Base-by-base conservation (phyloP, 2,113 vertebrate genomes). In the Hemichromis elongatus region DNA sequence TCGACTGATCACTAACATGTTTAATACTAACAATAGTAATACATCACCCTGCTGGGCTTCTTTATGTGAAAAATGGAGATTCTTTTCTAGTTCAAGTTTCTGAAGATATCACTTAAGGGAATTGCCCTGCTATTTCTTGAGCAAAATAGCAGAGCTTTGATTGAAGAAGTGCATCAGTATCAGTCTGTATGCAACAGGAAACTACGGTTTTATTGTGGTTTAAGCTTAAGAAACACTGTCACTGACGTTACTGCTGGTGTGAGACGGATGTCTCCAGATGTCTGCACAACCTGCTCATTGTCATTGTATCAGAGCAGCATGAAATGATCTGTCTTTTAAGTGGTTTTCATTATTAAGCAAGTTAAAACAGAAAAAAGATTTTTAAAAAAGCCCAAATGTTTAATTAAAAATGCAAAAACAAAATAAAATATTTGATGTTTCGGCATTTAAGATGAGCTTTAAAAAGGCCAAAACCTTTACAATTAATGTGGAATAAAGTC, bases 181-280 rank as follows among this genome's bases (percentile, higher is more conserved):
- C 42, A 8, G 19, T 86, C 33, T 37, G 21, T 33, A 14, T 68
- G 53, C 33, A 78, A 37, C 81, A 88, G 91, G 83, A 88, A 89
- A 55, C 35, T 26, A 7, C 9, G 2, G 37, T 9, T 73, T 73
- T 50, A 13, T 45, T 24, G 61, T 30, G 79, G 81, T 68, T 89
- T 24, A 57, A 42, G 40, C 63, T 80, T 11, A 9, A 37, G n/a
- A 6, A 7, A 50, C 9, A 9, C 9, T 21, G 21, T 18, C 4
- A 53, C 35, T 53, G 2, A n/a, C 18, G 9, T 42, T 2, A 0
- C 63, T 26, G 81, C 77, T 59, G n/a, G 28, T 63, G 35, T 7
- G 3, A 81, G 35, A 70, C 79, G 9, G 21, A 61, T 53, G 19
- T 24, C 18, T 56, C 2, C 10, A 45, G 5, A 13, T 14, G 24